A percentile compares a stretch with the other conserved stretches of the same genome.
Conservation (phyloP, 1,140 invertebrate genomes). For the Physella acuta region DNA sequence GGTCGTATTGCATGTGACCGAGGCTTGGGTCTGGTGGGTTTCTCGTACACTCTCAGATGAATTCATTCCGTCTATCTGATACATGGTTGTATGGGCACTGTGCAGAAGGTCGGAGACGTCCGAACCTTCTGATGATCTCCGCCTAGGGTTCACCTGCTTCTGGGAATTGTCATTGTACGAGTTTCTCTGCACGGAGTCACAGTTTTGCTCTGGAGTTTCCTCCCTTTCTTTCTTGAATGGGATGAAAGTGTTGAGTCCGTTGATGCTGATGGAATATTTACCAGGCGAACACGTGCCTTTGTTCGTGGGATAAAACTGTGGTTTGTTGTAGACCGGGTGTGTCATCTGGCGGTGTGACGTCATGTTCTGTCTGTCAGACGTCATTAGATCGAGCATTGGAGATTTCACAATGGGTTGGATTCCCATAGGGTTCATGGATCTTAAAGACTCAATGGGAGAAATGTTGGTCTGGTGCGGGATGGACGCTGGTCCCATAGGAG, state of each 20-base stretch:
- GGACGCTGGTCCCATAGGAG: neutral
- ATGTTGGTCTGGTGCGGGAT: neutral
- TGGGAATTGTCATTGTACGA: neutral
- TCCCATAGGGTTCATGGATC: conserved; percentile 16
- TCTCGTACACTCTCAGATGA: neutral
- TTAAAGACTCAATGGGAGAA: conserved; percentile 4
- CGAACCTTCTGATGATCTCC: conserved; percentile 1
- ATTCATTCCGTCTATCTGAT: conserved; percentile 3
- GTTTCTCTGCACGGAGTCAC: conserved; percentile 1
- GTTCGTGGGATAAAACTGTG: neutral
- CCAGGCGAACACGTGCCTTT: neutral
- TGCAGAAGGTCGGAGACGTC: conserved; percentile 22
- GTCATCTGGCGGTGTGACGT: neutral
- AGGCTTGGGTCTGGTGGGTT: neutral
- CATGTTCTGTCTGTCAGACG: neutral
- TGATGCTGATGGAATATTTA: neutral
- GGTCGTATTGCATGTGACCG: neutral
- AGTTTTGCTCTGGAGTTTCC: neutral
- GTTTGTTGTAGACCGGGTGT: neutral
- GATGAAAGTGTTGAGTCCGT: neutral
- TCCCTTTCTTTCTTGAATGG: conserved; percentile 7
- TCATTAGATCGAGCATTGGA: neutral
- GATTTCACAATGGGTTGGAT: neutral
- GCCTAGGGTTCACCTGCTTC: neutral
- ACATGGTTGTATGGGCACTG: conserved; percentile 23